Base-by-base conservation (phyloP, 2,113 vertebrate genomes). In the Alligator sinensis region DNA sequence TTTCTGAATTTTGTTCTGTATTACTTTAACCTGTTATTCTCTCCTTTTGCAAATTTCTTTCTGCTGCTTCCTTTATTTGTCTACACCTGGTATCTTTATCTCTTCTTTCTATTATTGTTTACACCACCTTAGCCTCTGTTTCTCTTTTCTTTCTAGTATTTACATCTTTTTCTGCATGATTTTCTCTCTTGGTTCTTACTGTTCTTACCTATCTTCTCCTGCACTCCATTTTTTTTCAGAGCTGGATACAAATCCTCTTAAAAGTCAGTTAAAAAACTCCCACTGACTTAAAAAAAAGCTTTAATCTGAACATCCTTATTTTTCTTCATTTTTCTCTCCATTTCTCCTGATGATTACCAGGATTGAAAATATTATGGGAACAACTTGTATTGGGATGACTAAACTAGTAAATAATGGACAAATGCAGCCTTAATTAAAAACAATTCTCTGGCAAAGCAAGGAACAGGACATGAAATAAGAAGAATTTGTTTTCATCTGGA, bases 331-430 rank as follows among this genome's bases (percentile, higher is more conserved):
- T 55, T 47, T 79, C 4, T 86, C 28, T 24, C 77, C 77, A 64
- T 74, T 84, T 27, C 86, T 95, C 59, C 62, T 66, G 57, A 57
- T 89, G 79, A 82, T 89, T 94, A 81, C 47, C 85, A 93, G 92
- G 82, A 86, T 25, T 17, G 19, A 58, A 96, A 93, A 87, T 93
- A 93, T 93, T 95, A 95, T 93, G 84, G 77, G 89, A 94, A 92
- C 92, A 93, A 89, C 54, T 89, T 95, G 95, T 95, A 80, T 89
- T 87, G 85, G 25, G 78, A 90, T 93, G 63, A 87, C 93, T 92
- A 93, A 96, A 92, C 76, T 89, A 92, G 92, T 94, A 97, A 95
- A 96, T 96, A 96, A 81, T 22, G 38, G 91, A 95, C 87, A 97
- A 96, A 93, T 96, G 88, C 91, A 93, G 91, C 87, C 96, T 87